A percentile compares a stretch with the other conserved stretches of the same genome.
Conservation (phyloP, 53 echinoderm and acorn worm species). For the Actinopyga echinites region DNA sequence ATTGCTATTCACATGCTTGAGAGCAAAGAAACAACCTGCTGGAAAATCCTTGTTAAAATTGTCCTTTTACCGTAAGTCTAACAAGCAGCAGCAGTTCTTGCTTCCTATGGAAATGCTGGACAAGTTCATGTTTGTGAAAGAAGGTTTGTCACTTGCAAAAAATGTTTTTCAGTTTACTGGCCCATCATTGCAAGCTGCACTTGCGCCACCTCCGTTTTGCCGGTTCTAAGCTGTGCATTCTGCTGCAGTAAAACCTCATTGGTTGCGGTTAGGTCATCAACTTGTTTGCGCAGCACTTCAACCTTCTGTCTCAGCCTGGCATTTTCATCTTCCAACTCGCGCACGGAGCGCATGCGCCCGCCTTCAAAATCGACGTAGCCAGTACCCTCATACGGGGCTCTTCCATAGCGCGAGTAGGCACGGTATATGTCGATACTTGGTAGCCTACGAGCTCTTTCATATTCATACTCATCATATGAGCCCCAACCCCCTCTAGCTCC, state of each 20-base stretch:
- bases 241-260: constrained; percentile 97
- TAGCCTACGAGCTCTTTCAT: neutral
- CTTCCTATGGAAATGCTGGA: too few relatives aligned
- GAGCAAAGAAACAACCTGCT: too few relatives aligned
- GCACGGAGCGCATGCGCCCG: constrained; percentile 38
- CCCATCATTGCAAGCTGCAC: constrained; percentile 23
- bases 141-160: too few relatives aligned
- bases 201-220: constrained; percentile 31
- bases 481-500: constrained; percentile 7
- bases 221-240: constrained; percentile 88
- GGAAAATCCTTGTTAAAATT: too few relatives aligned
- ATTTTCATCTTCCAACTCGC: constrained; percentile 89
- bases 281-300: constrained; percentile 89
- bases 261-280: constrained; percentile 87
- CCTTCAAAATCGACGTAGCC: constrained; percentile 32
- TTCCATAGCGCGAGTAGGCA: constrained; percentile 20
- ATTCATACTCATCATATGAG: neutral
- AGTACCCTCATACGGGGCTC: neutral
- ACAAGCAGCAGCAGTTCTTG: too few relatives aligned
- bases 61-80: too few relatives aligned
- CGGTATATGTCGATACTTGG: neutral
- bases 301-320: constrained; percentile 78
- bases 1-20: too few relatives aligned
- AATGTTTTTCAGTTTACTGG: neutral
- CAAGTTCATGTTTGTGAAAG: too few relatives aligned